These are phyloP conservation scores for Alligator sinensis DNA, from an alignment of 2,113 vertebrate genomes.

Conservation along the genomic window DNA sequence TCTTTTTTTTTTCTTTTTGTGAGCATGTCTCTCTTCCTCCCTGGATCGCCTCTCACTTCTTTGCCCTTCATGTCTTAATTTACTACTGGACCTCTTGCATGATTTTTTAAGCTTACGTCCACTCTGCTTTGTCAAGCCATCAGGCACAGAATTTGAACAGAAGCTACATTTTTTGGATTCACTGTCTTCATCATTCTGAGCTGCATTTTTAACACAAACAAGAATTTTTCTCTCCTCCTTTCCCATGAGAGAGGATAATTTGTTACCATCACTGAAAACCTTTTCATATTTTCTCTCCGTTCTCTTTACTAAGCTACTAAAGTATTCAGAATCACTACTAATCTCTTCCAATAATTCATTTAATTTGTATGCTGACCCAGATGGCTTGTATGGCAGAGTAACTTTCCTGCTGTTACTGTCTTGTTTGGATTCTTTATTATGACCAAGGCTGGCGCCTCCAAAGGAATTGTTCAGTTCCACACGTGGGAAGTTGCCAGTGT, in stretches of 20 bases:
- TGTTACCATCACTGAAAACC: constrained; percentile 17
- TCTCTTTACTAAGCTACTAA: constrained; percentile 45
- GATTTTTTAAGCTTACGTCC: constrained; percentile 39
- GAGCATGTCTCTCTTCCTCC: constrained; percentile 42
- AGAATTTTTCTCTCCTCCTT: not conserved
- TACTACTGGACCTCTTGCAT: constrained; percentile 54
- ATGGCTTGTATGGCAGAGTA: not conserved
- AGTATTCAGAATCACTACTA: constrained; percentile 76
- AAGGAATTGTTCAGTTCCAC: constrained; percentile 24
- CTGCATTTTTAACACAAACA: constrained; percentile 49
- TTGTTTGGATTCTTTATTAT: not conserved
- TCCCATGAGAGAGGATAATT: constrained; percentile 20
- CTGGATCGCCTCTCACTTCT: constrained; percentile 40
- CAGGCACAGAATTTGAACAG: constrained; percentile 47
- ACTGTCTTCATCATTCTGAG: constrained; percentile 39
- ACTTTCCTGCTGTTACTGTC: constrained; percentile 8
- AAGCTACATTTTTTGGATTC: constrained; percentile 48
- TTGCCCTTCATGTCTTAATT: constrained; percentile 53
- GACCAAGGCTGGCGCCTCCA: constrained; percentile 22
- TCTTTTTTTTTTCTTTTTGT: constrained; percentile 61
- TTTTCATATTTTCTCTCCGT: constrained; percentile 47
- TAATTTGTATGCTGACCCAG: constrained; percentile 44
- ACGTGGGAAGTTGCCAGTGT: not conserved
- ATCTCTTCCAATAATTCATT: constrained; percentile 79
- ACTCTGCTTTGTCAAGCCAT: constrained; percentile 34